Evolutionary conservation across 2,888 invertebrate genomes (phyloP), one percentile per base, ranked within the genome.

Genomic region (Andrena praecox): DNA sequence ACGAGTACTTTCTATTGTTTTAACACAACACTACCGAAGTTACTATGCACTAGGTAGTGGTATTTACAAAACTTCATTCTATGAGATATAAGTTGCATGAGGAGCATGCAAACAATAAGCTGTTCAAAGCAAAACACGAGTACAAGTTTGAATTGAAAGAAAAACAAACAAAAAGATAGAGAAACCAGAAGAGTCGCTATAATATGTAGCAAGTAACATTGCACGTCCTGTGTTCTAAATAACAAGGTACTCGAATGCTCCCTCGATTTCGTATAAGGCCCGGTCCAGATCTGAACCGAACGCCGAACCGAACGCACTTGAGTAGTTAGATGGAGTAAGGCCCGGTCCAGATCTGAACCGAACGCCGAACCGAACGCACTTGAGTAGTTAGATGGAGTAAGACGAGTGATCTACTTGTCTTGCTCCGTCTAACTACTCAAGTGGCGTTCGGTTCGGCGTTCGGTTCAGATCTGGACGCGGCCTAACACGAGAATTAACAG

Each of bases 101-200:
- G 48, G 33, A 69, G 48, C 83, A 82, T 82, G 83, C 83, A 78
- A 73, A 67, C 64, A 52, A 73, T 72, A 77, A 82, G 72, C 77
- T 70, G 52, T 54, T 54, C 8, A 35, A 82, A 77, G 77, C 77
- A 60, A 82, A 52, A 54, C 29, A 20, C 50, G 24, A 62, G 5
- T 48, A 59, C 12, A 24, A 24, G 12, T 42, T 42, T 42, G 52
- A 62, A 42, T 24, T 2, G 8, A 35, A 56, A 56, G 24, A 56
- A 12, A 48, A 24, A 4, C 33, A 42, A 64, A 75, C 4, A 60
- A 50, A 63, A 29, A 33, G 27, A 10, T 54, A 31, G 12, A 67
- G 16, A 42, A n/a, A 62, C 5, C 12, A 27, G 33, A 31, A n/a
- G 48, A 82, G 48, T 60, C 35, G 1, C 4, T 20, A 62, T 31